These are phyloP conservation scores for Tipula helvola DNA, from an alignment of 2,888 invertebrate genomes.

Conservation along the genomic window DNA sequence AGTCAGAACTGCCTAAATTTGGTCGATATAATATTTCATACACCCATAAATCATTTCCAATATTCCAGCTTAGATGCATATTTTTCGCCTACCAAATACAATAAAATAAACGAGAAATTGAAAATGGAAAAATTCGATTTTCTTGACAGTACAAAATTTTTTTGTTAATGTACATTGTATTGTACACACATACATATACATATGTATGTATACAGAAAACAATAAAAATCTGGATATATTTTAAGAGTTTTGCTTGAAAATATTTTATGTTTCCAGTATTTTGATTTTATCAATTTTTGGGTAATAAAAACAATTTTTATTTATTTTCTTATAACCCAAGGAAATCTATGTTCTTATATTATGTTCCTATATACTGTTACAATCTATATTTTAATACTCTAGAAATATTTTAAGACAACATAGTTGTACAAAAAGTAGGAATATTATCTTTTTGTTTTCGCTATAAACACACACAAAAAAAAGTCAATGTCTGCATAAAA, in stretches of 20 bases:
- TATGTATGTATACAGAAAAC: too few species aligned
- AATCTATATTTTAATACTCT: neutral
- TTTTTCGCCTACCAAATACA: neutral
- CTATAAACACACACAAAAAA: neutral
- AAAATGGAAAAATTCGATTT: neutral
- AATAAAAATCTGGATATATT: neutral
- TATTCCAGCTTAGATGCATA: neutral
- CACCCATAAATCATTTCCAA: neutral
- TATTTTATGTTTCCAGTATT: neutral
- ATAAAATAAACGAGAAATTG: neutral
- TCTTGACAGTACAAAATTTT: neutral
- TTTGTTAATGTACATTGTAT: neutral
- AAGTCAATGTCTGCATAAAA: neutral
- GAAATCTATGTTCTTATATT: neutral
- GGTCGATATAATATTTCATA: neutral
- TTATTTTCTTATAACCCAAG: neutral
- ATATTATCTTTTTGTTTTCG: neutral
- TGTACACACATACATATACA: too few species aligned
- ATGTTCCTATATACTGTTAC: neutral
- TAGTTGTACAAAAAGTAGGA: neutral
- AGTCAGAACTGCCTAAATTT: neutral
- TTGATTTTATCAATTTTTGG: neutral
- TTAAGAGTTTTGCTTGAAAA: neutral
- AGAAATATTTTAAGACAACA: neutral
- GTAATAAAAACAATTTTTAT: neutral